Conservation (phyloP, 2,113 vertebrate genomes). For the Rhadina sibilatrix region DNA sequence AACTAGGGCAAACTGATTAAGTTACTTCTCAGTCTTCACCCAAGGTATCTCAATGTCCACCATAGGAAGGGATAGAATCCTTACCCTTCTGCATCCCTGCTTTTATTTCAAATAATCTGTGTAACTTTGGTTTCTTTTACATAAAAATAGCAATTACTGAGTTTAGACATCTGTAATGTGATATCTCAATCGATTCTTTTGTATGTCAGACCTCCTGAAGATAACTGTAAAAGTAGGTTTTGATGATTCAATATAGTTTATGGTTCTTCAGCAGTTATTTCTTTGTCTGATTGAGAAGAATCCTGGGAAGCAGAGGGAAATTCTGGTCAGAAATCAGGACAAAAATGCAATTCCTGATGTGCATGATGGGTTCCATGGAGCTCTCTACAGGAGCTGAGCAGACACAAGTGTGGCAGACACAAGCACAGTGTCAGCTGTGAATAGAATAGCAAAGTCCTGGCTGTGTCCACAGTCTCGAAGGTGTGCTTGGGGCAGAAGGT, state of each 20-base stretch:
- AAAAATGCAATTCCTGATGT: background rate
- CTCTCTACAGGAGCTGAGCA: background rate
- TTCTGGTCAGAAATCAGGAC: background rate
- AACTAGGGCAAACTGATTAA: background rate
- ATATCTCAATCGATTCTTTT: background rate
- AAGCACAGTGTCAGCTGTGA: background rate
- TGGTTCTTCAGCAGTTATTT: background rate
- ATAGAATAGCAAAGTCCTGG: background rate
- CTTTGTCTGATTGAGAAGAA: background rate
- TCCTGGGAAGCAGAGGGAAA: background rate
- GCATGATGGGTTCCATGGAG: background rate
- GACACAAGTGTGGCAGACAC: background rate
- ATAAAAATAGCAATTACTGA: background rate
- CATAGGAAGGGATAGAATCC: background rate
- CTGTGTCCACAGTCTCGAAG: background rate
- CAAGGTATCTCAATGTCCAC: background rate
- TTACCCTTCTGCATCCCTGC: background rate
- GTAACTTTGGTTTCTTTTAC: background rate
- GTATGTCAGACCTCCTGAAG: background rate
- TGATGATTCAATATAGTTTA: background rate
- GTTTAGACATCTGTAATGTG: background rate
- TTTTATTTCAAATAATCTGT: background rate
- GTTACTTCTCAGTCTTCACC: background rate
- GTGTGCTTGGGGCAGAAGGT: background rate
- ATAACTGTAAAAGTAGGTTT: background rate